phyloP scores from a whole-genome alignment of 1,140 invertebrate genomes.

The Subanguina moxae region DNA sequence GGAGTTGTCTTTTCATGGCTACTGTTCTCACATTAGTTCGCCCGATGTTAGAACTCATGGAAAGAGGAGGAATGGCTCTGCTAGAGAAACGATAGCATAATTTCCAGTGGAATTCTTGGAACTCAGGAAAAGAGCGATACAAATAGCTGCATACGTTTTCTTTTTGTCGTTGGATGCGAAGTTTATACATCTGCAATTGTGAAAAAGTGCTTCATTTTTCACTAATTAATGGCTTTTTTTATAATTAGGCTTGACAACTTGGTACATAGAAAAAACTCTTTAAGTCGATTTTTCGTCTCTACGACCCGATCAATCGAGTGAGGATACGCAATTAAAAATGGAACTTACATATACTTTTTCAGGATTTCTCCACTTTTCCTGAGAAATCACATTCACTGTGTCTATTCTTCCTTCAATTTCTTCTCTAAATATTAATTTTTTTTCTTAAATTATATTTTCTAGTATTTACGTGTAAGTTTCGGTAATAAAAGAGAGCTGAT shows the following conservation, averaged over 20 bases:
- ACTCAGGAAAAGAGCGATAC: slow-evolving; percentile 33
- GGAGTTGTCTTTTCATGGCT: slow-evolving; percentile 33
- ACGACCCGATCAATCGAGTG: too few species aligned
- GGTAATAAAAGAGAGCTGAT: slow-evolving; percentile 84
- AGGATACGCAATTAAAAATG: slow-evolving; percentile 2
- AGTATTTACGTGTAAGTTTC: slow-evolving; percentile 80
- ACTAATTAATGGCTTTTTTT: too few species aligned
- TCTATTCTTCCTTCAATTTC: slow-evolving; percentile 81
- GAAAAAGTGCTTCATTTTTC: too few species aligned
- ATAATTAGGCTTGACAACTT: too few species aligned
- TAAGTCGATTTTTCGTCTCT: too few species aligned
- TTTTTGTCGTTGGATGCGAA: slow-evolving; percentile 72
- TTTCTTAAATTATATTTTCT: slow-evolving; percentile 3
- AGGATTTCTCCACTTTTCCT: slow-evolving; percentile 89
- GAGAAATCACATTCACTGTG: slow-evolving; percentile 78
- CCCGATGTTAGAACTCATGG: slow-evolving; percentile 16
- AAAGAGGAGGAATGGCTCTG: slow-evolving; percentile 20
- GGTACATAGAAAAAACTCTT: too few species aligned
- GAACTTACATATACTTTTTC: slow-evolving; percentile 84
- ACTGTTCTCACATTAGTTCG: slow-evolving; percentile 34
- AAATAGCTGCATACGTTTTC: slow-evolving; percentile 22
- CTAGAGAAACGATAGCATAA: slow-evolving; percentile 39
- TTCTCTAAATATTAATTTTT: slow-evolving; percentile 66
- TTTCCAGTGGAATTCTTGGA: slow-evolving; percentile 31
- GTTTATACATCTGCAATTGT: slow-evolving; percentile 71